Base-by-base conservation (phyloP, 2,888 invertebrate species). In the Drosophila mulleri region DNA sequence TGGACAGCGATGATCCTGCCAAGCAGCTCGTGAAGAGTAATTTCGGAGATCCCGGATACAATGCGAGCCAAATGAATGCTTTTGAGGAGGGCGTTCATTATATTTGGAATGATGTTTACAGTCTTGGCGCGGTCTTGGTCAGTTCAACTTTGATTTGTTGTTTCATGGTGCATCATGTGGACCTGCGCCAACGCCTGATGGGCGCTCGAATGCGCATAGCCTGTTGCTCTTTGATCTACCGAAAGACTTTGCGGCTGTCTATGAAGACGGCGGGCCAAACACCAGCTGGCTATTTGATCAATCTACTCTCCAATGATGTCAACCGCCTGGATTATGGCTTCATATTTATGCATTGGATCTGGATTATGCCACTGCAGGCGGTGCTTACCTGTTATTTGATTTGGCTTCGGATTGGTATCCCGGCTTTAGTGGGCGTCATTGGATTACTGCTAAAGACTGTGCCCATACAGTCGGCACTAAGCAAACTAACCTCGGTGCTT, bases 271-370 rank as follows among this genome's bases (percentile, higher is more conserved):
- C 97, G 44, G 95, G 95, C 3, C 94, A 95, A 88, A 96, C 96
- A 2, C 92, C 98, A 0, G 96, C 96, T 0, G 98, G 98, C 0
- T 98, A 98, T 92, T 95, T 99, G 61, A 96, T 98, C 16, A 98
- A 99, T 93, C 94, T 99, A 7, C 94, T 99, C 61, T 98, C 98
- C 7, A 98, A 98, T 90, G 99, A 99, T 92, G 98, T 98, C 12
- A 96, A 96, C 92, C 95, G 98, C 45, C 97, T 99, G 90, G 98
- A 99, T 92, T 95, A 96, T 92, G 96, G 96, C 5, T 95, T 96
- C 69, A 94, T 97, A 64, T 97, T 96, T 91, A 94, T 97, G 11
- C 97, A 98, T 92, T 98, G 96, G 93, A 94, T 98, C 91, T 98
- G 98, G 97, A 94, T 98, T 39, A 95, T 97, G 75, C 98, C 98